phyloP scores from a whole-genome alignment of 2,797 vertebrate genomes.

The Fundulus diaphanus region DNA sequence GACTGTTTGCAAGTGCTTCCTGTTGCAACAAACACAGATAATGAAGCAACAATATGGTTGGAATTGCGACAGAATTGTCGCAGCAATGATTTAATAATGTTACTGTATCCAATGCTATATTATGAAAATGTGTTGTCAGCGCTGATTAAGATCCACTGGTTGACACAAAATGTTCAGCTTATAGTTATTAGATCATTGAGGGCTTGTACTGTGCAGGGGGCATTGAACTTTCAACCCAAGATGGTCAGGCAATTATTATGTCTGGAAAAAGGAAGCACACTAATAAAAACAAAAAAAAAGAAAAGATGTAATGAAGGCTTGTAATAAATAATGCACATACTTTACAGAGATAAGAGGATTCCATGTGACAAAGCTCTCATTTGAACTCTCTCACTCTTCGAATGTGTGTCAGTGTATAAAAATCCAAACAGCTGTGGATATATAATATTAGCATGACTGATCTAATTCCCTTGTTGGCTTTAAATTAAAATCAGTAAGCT shows the following conservation, averaged over 20 bases:
- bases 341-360: neutral
- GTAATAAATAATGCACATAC: neutral
- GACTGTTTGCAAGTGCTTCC: neutral
- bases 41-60: too few relatives aligned
- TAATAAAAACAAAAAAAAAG: neutral
- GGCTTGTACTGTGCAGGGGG: neutral
- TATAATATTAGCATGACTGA: neutral
- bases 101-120: too few relatives aligned
- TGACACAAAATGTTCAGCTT: neutral
- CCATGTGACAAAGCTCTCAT: neutral
- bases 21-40: neutral
- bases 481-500: neutral
- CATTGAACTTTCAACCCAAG: neutral
- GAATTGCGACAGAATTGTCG: too few relatives aligned
- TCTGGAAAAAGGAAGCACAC: neutral
- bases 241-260: neutral
- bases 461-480: neutral
- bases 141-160: neutral
- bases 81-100: too few relatives aligned
- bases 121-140: neutral
- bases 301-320: neutral
- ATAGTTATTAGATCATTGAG: neutral
- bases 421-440: neutral
- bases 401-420: neutral
- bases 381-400: neutral